phyloP scores from a whole-genome alignment of 2,888 invertebrate genomes.

The Sipunculus nudus region DNA sequence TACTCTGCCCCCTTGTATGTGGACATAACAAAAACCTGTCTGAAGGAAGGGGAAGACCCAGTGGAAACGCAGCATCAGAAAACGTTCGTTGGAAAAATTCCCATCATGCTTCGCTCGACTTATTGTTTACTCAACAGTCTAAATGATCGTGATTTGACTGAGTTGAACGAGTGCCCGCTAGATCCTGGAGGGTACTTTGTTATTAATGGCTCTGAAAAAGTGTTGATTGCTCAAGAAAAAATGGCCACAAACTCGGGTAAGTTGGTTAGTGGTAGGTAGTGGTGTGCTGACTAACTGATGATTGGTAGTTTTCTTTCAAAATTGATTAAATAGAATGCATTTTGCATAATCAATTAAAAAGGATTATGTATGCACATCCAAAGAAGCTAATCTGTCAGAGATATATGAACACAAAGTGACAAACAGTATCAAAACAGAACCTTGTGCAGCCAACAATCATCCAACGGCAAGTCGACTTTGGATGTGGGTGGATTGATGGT shows the following conservation, averaged over 20 bases:
- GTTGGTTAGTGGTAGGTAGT: not conserved
- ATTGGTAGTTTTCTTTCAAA: too few species aligned
- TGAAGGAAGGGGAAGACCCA: slow-evolving; percentile 86
- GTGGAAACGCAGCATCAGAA: slow-evolving; percentile 79
- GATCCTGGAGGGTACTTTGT: slow-evolving; percentile 99
- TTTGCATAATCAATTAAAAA: too few species aligned
- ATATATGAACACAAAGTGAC: too few species aligned
- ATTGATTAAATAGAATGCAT: too few species aligned
- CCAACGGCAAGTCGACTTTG: too few species aligned
- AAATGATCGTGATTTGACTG: slow-evolving; percentile 98
- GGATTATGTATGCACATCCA: too few species aligned
- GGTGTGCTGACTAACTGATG: not conserved
- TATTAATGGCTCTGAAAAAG: slow-evolving; percentile 98
- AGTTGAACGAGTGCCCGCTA: slow-evolving; percentile 98
- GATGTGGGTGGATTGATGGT: too few species aligned
- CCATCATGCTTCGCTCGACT: slow-evolving; percentile 98
- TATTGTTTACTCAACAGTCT: slow-evolving; percentile 94
- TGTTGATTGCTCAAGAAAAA: slow-evolving; percentile 98
- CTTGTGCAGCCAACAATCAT: too few species aligned
- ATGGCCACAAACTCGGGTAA: slow-evolving; percentile 96
- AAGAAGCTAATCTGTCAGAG: too few species aligned
- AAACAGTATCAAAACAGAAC: too few species aligned
- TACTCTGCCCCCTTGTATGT: slow-evolving; percentile 99
- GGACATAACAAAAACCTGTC: slow-evolving; percentile 96
- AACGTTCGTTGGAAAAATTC: slow-evolving; percentile 87